Percentiles rank a stretch among this genome's conserved stretches.
Conservation (phyloP, 2,888 invertebrate genomes). For the Gymnosoma rotundatum region DNA sequence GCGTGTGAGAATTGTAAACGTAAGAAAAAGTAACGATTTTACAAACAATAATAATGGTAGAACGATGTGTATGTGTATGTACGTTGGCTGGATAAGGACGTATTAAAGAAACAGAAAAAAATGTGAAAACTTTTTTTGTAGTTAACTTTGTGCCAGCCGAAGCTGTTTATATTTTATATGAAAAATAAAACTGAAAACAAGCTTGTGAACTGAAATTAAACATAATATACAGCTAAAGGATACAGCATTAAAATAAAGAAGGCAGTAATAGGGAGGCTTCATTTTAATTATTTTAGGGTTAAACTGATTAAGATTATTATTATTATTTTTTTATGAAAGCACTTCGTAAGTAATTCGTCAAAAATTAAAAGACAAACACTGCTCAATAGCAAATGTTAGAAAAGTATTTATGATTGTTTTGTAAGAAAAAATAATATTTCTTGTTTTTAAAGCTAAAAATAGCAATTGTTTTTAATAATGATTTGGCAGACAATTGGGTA, state of each 20-base stretch:
- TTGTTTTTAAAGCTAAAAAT: too few species aligned
- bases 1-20: constrained; percentile 57
- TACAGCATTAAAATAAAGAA: background rate
- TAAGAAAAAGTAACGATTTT: constrained; percentile 29
- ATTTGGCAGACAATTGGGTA: too few species aligned
- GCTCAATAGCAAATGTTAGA: too few species aligned
- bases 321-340: too few species aligned
- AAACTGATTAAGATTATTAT: background rate
- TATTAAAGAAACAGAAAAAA: constrained; percentile 52
- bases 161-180: background rate
- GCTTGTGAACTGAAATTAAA: constrained; percentile 26
- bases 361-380: too few species aligned
- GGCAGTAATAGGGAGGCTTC: background rate
- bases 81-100: constrained; percentile 8
- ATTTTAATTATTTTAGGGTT: background rate
- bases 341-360: too few species aligned
- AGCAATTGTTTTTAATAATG: too few species aligned
- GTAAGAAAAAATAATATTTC: too few species aligned
- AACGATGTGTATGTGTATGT: background rate
- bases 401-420: too few species aligned
- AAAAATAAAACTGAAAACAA: constrained; percentile 22
- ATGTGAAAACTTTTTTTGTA: constrained; percentile 8
- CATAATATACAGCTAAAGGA: background rate
- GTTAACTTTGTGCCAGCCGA: constrained; percentile 11
- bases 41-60: constrained; percentile 7